These are phyloP conservation scores for Tokudaia tokunoshimensis DNA, from an alignment of 2,797 vertebrate species.

Conservation along the genomic window DNA sequence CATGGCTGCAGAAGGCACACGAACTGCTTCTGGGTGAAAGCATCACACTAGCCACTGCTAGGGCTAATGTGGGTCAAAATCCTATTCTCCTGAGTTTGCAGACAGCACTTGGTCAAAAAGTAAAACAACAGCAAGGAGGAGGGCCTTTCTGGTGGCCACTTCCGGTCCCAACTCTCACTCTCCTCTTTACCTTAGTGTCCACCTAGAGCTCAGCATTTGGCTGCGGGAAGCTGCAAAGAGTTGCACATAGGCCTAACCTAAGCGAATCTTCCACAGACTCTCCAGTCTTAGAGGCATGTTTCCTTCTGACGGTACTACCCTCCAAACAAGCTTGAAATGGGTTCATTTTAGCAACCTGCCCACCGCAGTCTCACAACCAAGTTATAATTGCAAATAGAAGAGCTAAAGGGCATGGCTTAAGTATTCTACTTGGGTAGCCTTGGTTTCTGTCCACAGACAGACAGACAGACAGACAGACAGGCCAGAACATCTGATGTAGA, in stretches of 20 bases:
- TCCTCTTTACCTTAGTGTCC: neutral
- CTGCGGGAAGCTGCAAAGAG: neutral
- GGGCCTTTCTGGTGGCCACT: neutral
- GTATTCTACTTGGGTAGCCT: no score
- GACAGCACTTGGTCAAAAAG: no score
- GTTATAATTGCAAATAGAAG: neutral
- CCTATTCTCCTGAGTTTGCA: neutral
- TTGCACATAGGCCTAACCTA: neutral
- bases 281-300: neutral
- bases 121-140: rapidly evolving
- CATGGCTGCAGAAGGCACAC: neutral
- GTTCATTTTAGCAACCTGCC: neutral
- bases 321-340: neutral
- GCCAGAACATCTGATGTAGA: neutral
- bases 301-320: neutral
- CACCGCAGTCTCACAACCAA: neutral
- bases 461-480: neutral
- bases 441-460: neutral
- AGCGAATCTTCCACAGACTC: neutral
- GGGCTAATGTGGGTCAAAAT: no score
- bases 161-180: neutral
- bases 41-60: rapidly evolving
- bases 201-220: neutral
- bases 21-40: neutral
- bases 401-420: neutral